Base-by-base conservation (phyloP, 2,113 vertebrate species). In the Apodemus sylvaticus region DNA sequence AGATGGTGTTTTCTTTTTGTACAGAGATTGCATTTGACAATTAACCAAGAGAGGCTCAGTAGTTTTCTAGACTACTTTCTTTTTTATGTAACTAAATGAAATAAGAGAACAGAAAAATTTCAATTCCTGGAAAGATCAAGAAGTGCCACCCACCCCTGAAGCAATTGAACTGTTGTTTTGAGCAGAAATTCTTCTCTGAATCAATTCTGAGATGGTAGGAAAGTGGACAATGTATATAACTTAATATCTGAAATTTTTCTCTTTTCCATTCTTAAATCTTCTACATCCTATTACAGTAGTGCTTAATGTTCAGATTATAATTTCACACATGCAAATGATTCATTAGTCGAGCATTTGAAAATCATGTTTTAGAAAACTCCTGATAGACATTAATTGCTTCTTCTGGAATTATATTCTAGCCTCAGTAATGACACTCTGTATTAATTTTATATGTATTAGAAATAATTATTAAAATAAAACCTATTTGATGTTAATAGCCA, bases 381-480 rank as follows among this genome's bases (percentile, higher is more conserved):
- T 97, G 97, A 96, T 89, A 81, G 93, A 94, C 96, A 98, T 97
- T 97, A 96, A 97, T 97, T 97, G 92, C 94, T 95, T 95, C 94
- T 97, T 93, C 88, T 91, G 93, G 88, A 97, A 96, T 95, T 92
- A 95, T 89, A 92, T 97, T 92, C 94, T 93, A 89, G 88, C 96
- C 88, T 97, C 93, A 88, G 88, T 97, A 97, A 98, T 95, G 96
- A 96, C 94, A 96, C 85, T 98, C 66, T 93, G 70, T 97, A 97
- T 98, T 97, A 97, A 97, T 97, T 96, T 97, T 76, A 96, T 88
- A 90, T 96, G 93, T 96, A 96, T 96, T 94, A 96, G 92, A 97
- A 98, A 97, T 98, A 96, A 97, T 94, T 96, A 97, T 96, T 97
- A 97, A 93, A 95, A 93, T 90, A 96, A 96, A 97, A 92, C 88